Evolutionary conservation across 1,140 invertebrate genomes (phyloP).

Genomic region (Pantala flavescens): DNA sequence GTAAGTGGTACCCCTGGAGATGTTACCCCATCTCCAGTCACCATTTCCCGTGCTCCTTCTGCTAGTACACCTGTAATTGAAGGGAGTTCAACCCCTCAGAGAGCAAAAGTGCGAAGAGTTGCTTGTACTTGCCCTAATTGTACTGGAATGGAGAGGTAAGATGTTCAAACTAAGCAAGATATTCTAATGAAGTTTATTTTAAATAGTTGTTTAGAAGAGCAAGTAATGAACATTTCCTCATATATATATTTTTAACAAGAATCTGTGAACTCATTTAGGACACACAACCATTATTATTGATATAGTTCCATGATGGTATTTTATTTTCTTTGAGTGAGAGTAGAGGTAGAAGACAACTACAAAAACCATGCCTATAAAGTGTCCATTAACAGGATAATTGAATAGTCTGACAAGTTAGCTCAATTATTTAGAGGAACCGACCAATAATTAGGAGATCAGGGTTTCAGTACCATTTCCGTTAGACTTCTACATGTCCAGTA

Average conservation of each 20-base stretch:
- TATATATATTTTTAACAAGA: not conserved
- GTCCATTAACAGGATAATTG: too few relatives aligned
- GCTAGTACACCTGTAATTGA: constrained; percentile 24
- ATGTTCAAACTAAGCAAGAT: constrained; percentile 18
- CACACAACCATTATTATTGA: too few relatives aligned
- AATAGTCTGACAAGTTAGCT: too few relatives aligned
- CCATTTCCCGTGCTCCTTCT: constrained; percentile 11
- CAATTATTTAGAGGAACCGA: too few relatives aligned
- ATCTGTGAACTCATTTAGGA: too few relatives aligned
- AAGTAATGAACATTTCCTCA: not conserved
- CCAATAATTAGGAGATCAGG: too few relatives aligned
- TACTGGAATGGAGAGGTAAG: constrained; percentile 68
- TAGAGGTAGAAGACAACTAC: too few relatives aligned
- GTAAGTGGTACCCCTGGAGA: constrained; percentile 22
- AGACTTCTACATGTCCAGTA: too few relatives aligned
- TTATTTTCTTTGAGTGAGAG: too few relatives aligned
- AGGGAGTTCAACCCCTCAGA: constrained; percentile 22
- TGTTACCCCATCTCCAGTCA: not conserved
- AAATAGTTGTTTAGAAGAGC: not conserved
- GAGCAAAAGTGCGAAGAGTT: constrained; percentile 60
- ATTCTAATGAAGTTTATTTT: not conserved
- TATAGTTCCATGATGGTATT: too few relatives aligned
- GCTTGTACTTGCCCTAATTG: constrained; percentile 97
- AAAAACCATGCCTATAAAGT: too few relatives aligned
- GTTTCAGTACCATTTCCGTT: too few relatives aligned